These are phyloP conservation scores for Equus quagga DNA, from an alignment of 2,113 vertebrate genomes.

Conservation along the genomic window DNA sequence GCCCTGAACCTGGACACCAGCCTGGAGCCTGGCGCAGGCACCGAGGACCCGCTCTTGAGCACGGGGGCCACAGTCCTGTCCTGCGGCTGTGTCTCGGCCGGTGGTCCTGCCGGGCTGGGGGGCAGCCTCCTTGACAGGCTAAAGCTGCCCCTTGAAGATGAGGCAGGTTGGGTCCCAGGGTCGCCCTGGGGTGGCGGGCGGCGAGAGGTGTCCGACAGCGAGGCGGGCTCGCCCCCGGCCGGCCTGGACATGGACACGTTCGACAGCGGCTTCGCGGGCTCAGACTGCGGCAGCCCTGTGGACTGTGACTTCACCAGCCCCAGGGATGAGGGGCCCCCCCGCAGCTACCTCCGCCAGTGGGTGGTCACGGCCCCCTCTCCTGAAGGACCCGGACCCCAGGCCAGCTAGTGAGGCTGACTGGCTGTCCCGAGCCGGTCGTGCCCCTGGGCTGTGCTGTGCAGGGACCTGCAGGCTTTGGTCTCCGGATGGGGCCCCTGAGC, in stretches of 20 bases:
- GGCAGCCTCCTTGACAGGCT: conserved; percentile 80
- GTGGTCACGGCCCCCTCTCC: conserved; percentile 82
- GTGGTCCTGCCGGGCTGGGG: background rate
- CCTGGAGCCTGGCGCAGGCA: background rate
- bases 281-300: conserved; percentile 91
- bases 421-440: accelerated
- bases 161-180: conserved; percentile 81
- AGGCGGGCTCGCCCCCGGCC: conserved; percentile 88
- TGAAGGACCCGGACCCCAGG: conserved; percentile 3
- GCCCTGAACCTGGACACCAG: conserved; percentile 78
- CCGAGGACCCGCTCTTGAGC: conserved; percentile 47
- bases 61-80: conserved; percentile 53
- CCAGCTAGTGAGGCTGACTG: conserved; percentile 9
- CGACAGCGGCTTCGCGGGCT: conserved; percentile 95
- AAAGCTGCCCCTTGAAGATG: conserved; percentile 46
- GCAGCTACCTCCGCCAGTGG: conserved; percentile 97
- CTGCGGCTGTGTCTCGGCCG: conserved; percentile 76
- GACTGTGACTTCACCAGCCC: conserved; percentile 86
- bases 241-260: conserved; percentile 95
- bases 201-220: conserved; percentile 79
- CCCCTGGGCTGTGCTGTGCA: background rate
- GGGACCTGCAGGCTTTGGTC: background rate
- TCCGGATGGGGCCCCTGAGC: background rate
- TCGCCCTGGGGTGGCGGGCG: conserved; percentile 66
- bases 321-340: conserved; percentile 84